Evolutionary conservation across 2,797 vertebrate genomes (phyloP), one percentile per base, ranked within the genome.

Genomic region (Philypnodon macrostomus): DNA sequence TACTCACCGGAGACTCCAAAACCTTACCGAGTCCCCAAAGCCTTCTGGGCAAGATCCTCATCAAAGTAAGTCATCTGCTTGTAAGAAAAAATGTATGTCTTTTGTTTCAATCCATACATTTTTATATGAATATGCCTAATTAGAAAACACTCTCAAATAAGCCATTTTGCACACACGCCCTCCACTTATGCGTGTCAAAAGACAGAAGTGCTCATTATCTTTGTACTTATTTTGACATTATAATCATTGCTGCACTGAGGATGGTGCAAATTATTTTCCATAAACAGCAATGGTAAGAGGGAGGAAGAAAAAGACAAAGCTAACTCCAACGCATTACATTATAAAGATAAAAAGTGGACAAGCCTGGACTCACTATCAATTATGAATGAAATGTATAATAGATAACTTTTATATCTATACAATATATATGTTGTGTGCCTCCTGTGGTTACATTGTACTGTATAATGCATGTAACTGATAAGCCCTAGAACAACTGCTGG

Each of bases 21-120:
- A 92, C 91, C 37, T 90, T 98, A 63, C 96, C 96, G 18, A 96
- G 95, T 66, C 97, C 96, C 46, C 90, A 92, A 23, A 90, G 83
- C 53, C 65, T 99, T 70, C 94, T 88, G 88, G 95, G 95, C 41
- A 98, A 98, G 81, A 96, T 99, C 64, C 89, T 99, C 36, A 91
- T 99, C 63, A 99, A 98, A 92, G 95, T 98, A 88, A 70, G 77
- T 7, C 32, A 32, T 38, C 9, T 53, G 12, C 24, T 29, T 33
- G 21, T 27, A 18, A 38, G 23, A 49, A 39, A 40, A 6, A 13
- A n/a, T 12, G 23, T 21, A 29, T 23, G 5, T 47, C 19, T 16
- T 48, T 48, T 16, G 45, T 55, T 51, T 38, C 12, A 52, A 24
- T 9, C 29, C 38, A 58, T 65, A 15, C 29, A 30, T 33, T 21